phyloP scores from a whole-genome alignment of 2,888 invertebrate genomes.

The Axea sp. region DNA sequence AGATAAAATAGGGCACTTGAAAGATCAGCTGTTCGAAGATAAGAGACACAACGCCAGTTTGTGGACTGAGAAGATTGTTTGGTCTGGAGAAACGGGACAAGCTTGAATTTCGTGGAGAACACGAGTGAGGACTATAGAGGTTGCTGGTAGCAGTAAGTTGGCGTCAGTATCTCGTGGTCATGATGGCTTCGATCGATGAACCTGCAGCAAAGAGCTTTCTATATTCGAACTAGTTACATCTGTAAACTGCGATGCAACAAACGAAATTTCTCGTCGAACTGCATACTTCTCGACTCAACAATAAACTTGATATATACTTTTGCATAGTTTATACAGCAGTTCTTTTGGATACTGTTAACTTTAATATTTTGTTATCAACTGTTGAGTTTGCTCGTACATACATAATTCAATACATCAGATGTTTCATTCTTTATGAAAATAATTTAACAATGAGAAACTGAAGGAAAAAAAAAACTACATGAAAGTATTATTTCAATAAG shows the following conservation, averaged over 20 bases:
- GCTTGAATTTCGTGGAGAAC: slow-evolving; percentile 58
- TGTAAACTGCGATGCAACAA: slow-evolving; percentile 47
- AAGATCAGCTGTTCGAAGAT: slow-evolving; percentile 60
- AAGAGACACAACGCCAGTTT: slow-evolving; percentile 51
- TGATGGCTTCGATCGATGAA: slow-evolving; percentile 68
- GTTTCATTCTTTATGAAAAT: too few relatives aligned
- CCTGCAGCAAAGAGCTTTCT: slow-evolving; percentile 61
- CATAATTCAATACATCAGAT: not conserved
- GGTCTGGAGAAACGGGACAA: slow-evolving; percentile 55
- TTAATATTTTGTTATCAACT: slow-evolving; percentile 14
- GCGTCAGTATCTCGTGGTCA: slow-evolving; percentile 58
- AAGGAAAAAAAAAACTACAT: too few relatives aligned
- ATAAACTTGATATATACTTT: slow-evolving; percentile 34
- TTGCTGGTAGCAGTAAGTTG: slow-evolving; percentile 64
- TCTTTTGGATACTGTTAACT: slow-evolving; percentile 5
- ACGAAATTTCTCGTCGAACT: slow-evolving; percentile 40
- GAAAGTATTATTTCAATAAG: too few relatives aligned
- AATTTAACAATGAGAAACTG: too few relatives aligned
- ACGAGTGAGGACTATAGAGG: slow-evolving; percentile 43
- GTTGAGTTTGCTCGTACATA: not conserved
- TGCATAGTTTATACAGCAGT: slow-evolving; percentile 16
- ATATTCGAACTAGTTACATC: slow-evolving; percentile 56
- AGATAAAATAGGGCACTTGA: slow-evolving; percentile 40
- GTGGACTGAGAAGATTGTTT: slow-evolving; percentile 57
- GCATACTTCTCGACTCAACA: slow-evolving; percentile 19